Conservation (phyloP, 2,888 invertebrate species). For the Mycalesis mineus region DNA sequence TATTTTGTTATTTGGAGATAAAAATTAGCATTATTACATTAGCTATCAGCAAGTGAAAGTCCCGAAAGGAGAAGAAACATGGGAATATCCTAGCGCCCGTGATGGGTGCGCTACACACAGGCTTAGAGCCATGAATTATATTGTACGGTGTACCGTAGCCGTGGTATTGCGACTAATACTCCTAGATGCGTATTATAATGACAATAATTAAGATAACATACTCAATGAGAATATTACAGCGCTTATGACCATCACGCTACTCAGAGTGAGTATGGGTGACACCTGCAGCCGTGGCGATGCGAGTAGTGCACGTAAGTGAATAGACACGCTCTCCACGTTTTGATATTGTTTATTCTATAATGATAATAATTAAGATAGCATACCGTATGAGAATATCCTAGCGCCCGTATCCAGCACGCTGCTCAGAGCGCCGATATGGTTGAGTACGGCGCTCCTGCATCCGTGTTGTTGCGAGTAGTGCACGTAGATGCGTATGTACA, state of each 20-base stretch:
- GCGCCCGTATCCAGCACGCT: constrained; percentile 91
- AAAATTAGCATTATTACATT: no score
- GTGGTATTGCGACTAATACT: no score
- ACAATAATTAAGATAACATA: no score
- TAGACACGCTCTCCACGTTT: constrained; percentile 96
- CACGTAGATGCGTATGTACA: constrained; percentile 95
- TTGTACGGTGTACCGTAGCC: constrained; percentile 92
- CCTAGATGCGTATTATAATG: no score
- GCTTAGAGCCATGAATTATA: constrained; percentile 93
- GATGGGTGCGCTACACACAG: constrained; percentile 91
- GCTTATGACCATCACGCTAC: no score
- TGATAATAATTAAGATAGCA: constrained; percentile 26
- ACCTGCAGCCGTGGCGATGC: constrained; percentile 93
- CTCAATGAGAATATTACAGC: no score
- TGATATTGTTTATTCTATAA: constrained; percentile 58
- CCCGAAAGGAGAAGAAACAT: no score
- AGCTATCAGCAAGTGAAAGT: no score
- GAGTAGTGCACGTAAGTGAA: constrained; percentile 96
- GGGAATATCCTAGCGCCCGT: constrained; percentile 93
- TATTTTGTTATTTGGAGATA: no score
- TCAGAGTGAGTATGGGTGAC: no score
- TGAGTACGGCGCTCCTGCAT: constrained; percentile 94
- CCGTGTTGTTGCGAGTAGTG: constrained; percentile 94
- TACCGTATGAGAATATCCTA: constrained; percentile 95
- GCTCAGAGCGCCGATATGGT: constrained; percentile 93